Evolutionary conservation across 30 jellyfish, hydroid and myxozoan species (phyloP).

Genomic region (Clytia hemisphaerica): DNA sequence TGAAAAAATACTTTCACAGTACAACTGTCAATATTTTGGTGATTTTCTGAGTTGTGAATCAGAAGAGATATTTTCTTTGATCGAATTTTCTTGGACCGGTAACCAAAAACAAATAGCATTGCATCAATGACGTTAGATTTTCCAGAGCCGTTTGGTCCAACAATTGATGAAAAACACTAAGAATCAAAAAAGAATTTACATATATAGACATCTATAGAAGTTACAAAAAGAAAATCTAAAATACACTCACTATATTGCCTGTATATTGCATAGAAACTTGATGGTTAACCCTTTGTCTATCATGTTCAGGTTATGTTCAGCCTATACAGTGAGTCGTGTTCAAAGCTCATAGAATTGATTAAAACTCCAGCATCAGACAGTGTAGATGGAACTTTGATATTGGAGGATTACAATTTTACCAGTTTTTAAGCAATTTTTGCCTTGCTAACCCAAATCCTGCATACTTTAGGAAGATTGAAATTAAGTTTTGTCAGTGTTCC

Average conservation of each 20-base stretch:
- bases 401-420: too few relatives aligned
- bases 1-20: conserved; percentile 80
- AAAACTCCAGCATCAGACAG: too few relatives aligned
- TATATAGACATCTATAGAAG: neutral
- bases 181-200: neutral
- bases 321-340: too few relatives aligned
- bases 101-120: conserved; percentile 97
- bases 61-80: conserved; percentile 84
- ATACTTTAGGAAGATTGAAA: too few relatives aligned
- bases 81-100: conserved; percentile 79
- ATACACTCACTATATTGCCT: neutral
- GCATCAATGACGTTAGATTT: conserved; percentile 98
- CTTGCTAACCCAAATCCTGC: too few relatives aligned
- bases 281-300: neutral
- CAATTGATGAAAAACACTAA: conserved; percentile 87
- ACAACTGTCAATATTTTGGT: conserved; percentile 63
- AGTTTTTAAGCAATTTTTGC: too few relatives aligned
- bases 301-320: neutral
- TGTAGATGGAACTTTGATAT: too few relatives aligned
- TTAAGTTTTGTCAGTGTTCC: too few relatives aligned
- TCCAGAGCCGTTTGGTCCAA: conserved; percentile 99
- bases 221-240: neutral
- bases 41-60: conserved; percentile 79
- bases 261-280: neutral
- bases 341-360: too few relatives aligned